Evolutionary conservation across 2,888 invertebrate species (phyloP), one percentile per base, ranked within the genome.

Genomic region (Theodoxus fluviatilis): DNA sequence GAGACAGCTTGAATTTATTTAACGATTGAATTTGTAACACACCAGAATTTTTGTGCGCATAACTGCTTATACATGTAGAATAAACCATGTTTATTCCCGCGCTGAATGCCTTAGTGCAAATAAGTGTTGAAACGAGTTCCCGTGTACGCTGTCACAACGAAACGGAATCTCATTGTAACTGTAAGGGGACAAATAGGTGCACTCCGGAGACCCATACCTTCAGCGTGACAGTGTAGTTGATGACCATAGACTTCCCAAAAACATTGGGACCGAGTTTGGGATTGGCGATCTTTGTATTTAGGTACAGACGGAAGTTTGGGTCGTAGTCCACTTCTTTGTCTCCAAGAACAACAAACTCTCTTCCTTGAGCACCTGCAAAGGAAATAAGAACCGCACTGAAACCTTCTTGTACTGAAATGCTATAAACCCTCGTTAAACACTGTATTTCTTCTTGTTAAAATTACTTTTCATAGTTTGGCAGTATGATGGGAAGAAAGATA

Each of bases 251-350:
- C 83, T 92, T 94, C 0, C 95, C 92, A 83, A 93, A 96, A 0
- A 94, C 91, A 1, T 93, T 91, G 0, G 95, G 94, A 86, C 93
- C 92, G 81, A 95, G 93, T 81, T 91, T 90, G 0, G 95, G 95
- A 89, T 96, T 96, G 4, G 94, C 89, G 64, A 94, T 90, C 87
- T 95, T 95, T 0, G 95, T 94, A 35, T 94, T 94, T 69, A 96
- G 89, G 85, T 96, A 96, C 88, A 96, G 90, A 61, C 94, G 90
- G 88, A 95, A 96, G 81, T 92, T 91, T 0, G 92, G 91, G 88
- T 96, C 94, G 86, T 92, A 94, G 86, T 95, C 95, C 18, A 95
- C 93, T 84, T 95, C 94, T 71, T 92, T 92, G 83, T 94, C 94
- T 22, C 94, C 95, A 67, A 96, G 88, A 78, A 93, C 88, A 12